phyloP scores from a whole-genome alignment of 2,888 invertebrate genomes.

The Trilocha varians region DNA sequence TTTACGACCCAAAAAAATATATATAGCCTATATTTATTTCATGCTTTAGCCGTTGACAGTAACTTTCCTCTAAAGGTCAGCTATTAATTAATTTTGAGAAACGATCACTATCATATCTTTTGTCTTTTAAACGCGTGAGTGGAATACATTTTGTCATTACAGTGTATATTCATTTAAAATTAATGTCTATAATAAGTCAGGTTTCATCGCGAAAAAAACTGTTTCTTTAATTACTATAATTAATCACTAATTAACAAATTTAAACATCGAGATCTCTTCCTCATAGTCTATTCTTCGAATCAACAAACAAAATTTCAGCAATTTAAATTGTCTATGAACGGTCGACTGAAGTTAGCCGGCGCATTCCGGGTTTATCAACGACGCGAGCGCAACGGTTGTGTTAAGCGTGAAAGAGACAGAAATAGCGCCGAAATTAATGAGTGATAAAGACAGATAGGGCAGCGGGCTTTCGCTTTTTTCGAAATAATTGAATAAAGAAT shows the following conservation, averaged over 20 bases:
- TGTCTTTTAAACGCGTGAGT: background rate
- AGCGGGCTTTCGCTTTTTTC: slow-evolving; percentile 59
- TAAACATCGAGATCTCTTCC: background rate
- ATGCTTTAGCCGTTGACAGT: slow-evolving; percentile 1
- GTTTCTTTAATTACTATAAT: background rate
- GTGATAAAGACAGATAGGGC: slow-evolving; percentile 46
- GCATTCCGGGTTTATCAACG: slow-evolving; percentile 66
- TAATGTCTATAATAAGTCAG: background rate
- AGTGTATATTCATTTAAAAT: background rate
- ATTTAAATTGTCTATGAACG: slow-evolving; percentile 71
- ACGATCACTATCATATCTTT: background rate
- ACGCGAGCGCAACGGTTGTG: slow-evolving; percentile 50
- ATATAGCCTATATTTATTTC: slow-evolving; percentile 3
- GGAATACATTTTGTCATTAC: background rate
- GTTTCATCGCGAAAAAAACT: background rate
- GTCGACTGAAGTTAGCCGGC: slow-evolving; percentile 69
- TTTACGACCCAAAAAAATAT: slow-evolving; percentile 3
- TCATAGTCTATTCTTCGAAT: background rate
- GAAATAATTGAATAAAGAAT: slow-evolving; percentile 69
- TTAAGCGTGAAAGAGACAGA: slow-evolving; percentile 35
- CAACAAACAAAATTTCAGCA: slow-evolving; percentile 47
- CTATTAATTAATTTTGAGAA: slow-evolving; percentile 5
- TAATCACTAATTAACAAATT: background rate
- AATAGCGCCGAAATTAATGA: slow-evolving; percentile 34
- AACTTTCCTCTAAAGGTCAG: slow-evolving; percentile 5